phyloP scores from a whole-genome alignment of 2,888 invertebrate genomes.

The Acleris laterana region DNA sequence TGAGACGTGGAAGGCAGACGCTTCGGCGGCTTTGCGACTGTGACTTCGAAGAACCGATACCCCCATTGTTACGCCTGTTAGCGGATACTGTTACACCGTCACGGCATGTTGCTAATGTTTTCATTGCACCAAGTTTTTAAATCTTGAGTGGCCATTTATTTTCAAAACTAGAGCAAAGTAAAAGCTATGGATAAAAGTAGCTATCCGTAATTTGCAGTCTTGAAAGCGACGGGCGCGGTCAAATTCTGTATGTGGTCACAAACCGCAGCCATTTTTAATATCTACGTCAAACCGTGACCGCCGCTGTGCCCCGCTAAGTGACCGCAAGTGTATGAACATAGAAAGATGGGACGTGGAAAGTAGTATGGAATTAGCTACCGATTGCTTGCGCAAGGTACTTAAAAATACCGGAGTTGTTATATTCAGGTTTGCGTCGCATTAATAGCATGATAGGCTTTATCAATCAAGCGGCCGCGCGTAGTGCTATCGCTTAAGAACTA shows the following conservation, averaged over 20 bases:
- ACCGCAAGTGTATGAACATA: background rate
- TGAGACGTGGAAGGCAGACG: slow-evolving; percentile 55
- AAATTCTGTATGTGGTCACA: background rate
- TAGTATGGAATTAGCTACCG: slow-evolving; percentile 1
- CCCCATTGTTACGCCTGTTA: slow-evolving; percentile 79
- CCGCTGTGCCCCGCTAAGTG: background rate
- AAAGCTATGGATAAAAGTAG: background rate
- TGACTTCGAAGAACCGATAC: slow-evolving; percentile 74
- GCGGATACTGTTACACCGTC: slow-evolving; percentile 74
- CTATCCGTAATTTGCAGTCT: background rate
- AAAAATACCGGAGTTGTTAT: slow-evolving; percentile 3
- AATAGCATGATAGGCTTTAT: slow-evolving; percentile 42
- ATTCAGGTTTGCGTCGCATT: slow-evolving; percentile 13
- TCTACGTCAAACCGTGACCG: background rate
- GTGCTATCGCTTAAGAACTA: slow-evolving; percentile 21
- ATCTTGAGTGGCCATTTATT: slow-evolving; percentile 44
- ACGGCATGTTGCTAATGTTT: slow-evolving; percentile 66
- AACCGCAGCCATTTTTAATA: background rate
- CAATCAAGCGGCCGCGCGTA: slow-evolving; percentile 42
- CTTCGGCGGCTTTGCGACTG: slow-evolving; percentile 61
- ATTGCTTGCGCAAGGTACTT: background rate
- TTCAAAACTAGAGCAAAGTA: slow-evolving; percentile 17
- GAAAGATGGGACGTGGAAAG: background rate
- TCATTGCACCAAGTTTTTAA: slow-evolving; percentile 58
- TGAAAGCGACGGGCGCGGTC: background rate